Evolutionary conservation across 2,888 invertebrate species (phyloP).

Genomic region (Rhagonycha lutea): DNA sequence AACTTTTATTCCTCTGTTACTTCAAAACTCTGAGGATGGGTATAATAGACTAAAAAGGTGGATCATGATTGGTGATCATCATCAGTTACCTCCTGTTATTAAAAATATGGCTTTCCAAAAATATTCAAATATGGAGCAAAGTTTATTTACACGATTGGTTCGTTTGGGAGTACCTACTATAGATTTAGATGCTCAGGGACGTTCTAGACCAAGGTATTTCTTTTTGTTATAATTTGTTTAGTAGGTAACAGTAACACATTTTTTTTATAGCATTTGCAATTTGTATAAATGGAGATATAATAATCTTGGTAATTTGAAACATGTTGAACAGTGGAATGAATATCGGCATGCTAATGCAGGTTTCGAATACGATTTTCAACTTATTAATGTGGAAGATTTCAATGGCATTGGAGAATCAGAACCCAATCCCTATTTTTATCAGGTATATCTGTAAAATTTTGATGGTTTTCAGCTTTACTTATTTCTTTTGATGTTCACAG

Average conservation of each 20-base stretch:
- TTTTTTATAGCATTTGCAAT: conserved; percentile 74
- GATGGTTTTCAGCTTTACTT: not conserved
- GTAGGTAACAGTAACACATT: not conserved
- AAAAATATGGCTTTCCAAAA: conserved; percentile 99
- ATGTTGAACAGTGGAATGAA: conserved; percentile 82
- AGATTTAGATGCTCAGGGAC: conserved; percentile 96
- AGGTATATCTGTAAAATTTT: conserved; percentile 61
- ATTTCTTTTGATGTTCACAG: conserved; percentile 50
- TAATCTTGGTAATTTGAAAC: conserved; percentile 89
- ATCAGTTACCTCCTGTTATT: conserved; percentile 98
- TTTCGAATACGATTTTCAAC: conserved; percentile 89
- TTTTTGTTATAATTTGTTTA: not conserved
- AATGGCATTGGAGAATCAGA: conserved; percentile 96
- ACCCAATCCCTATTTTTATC: conserved; percentile 98
- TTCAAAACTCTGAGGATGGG: conserved; percentile 98
- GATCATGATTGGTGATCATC: conserved; percentile 99
- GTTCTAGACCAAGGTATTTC: conserved; percentile 78
- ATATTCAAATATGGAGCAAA: conserved; percentile 99
- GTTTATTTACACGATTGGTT: conserved; percentile 94
- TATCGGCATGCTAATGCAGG: conserved; percentile 93
- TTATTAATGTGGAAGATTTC: conserved; percentile 95
- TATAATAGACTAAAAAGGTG: conserved; percentile 94
- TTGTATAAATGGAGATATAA: conserved; percentile 97
- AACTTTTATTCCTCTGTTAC: conserved; percentile 95
- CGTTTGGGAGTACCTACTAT: conserved; percentile 96